Evolutionary conservation across 2,888 invertebrate species (phyloP).

Genomic region (Tuberolachnus salignus): DNA sequence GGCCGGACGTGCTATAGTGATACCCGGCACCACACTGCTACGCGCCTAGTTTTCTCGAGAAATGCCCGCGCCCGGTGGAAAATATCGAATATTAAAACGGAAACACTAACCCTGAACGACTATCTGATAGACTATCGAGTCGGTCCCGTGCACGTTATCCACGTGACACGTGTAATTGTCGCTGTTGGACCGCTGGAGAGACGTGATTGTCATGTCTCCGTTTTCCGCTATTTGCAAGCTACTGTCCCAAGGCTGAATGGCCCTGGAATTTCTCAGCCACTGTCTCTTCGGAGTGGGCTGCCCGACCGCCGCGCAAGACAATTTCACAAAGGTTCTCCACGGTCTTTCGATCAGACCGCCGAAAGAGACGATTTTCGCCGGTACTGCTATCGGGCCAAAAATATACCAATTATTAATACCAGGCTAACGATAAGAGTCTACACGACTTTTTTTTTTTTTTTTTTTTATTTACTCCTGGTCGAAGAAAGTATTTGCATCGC

Average conservation of each 20-base stretch:
- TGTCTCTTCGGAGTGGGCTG: slow-evolving; percentile 68
- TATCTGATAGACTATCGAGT: slow-evolving; percentile 70
- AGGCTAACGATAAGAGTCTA: too few species aligned
- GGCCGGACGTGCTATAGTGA: too few species aligned
- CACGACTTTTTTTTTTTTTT: too few species aligned
- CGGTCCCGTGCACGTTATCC: slow-evolving; percentile 73
- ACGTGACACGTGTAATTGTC: slow-evolving; percentile 75
- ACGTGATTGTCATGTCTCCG: slow-evolving; percentile 70
- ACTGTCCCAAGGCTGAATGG: slow-evolving; percentile 54
- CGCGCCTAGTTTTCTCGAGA: too few species aligned
- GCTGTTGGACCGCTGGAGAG: slow-evolving; percentile 70
- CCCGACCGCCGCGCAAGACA: slow-evolving; percentile 73
- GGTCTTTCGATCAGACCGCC: slow-evolving; percentile 72
- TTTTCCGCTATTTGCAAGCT: slow-evolving; percentile 65
- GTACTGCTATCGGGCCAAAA: slow-evolving; percentile 63
- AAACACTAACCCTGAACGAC: slow-evolving; percentile 67
- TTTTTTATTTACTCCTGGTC: slow-evolving; percentile 66
- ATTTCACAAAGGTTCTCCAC: slow-evolving; percentile 71
- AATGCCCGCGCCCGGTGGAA: too few species aligned
- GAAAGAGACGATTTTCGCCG: slow-evolving; percentile 75
- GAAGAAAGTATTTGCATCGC: slow-evolving; percentile 71
- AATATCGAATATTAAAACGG: too few species aligned
- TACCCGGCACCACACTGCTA: too few species aligned
- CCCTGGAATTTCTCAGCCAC: slow-evolving; percentile 69
- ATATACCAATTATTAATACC: not conserved